Base-by-base conservation (phyloP, 2,888 invertebrate genomes). In the Tiliacea citrago region DNA sequence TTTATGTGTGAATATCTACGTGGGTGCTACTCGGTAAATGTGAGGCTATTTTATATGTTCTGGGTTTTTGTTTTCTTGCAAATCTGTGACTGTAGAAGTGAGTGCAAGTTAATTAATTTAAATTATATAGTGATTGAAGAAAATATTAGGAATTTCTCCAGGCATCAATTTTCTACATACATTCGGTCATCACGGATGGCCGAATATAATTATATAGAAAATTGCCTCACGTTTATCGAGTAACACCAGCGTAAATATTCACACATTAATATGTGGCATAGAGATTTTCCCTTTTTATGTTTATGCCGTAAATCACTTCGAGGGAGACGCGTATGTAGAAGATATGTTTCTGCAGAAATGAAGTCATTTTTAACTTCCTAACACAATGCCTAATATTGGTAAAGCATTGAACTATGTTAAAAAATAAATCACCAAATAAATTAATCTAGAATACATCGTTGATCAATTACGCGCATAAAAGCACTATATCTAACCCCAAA, bases 1-100 rank as follows among this genome's bases (percentile, higher is more conserved):
- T 73, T 68, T 72, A 63, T 67, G 68, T 72, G 71, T 49, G 68
- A 69, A 82, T 68, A 81, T 72, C 72, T 69, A 76, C 60, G 55
- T 60, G 35, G 49, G 24, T 9, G 42, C 24, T 60, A 10, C 16
- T 77, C 24, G 35, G 57, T 55, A 45, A 82, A 68, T 73, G 51
- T 83, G 18, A 65, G 39, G 72, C 16, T 72, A 80, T 82, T 78
- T 77, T 51, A 58, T 66, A 29, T 24, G 24, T 42, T 29, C 57
- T 51, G 47, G 4, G 3, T 55, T 6, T 9, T 21, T 45, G 47
- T 45, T 60, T 61, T 45, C 6, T 24, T 12, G 0, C 4, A 13
- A 35, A 35, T 60, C 16, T 3, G 16, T 39, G 53, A 42, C 24
- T 6, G 9, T 70, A 29, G 2, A 29, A 29, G 29, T 29, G 29